Evolutionary conservation across 2,797 vertebrate species (phyloP).

Genomic region (Coracias cyanogaster): DNA sequence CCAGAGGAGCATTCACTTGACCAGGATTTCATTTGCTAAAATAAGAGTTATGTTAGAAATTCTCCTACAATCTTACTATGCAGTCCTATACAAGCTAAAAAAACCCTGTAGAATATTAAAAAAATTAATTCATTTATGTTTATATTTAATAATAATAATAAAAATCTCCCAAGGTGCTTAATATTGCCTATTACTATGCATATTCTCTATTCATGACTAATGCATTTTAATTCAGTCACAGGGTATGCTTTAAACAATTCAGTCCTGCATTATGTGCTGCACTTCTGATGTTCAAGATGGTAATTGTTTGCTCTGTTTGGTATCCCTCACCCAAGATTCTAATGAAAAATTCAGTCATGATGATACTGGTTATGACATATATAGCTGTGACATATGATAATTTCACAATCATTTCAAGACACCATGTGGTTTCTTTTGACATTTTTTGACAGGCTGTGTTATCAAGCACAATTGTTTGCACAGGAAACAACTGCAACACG

Average conservation of each 20-base stretch:
- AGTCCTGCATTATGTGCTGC: not conserved
- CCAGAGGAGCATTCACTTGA: not conserved
- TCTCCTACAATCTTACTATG: not conserved
- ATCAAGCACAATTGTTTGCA: slow-evolving; percentile 73
- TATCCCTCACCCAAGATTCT: not conserved
- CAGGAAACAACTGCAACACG: slow-evolving; percentile 62
- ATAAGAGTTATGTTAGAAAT: not conserved
- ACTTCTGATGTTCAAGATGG: slow-evolving; percentile 20
- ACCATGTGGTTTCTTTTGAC: slow-evolving; percentile 66
- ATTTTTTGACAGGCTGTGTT: slow-evolving; percentile 61
- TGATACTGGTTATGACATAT: slow-evolving; percentile 59
- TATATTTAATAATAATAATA: not conserved
- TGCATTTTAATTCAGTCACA: slow-evolving; percentile 22
- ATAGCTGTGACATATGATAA: slow-evolving; percentile 60
- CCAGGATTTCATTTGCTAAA: not conserved
- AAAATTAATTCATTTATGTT: not conserved
- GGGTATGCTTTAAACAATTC: slow-evolving; percentile 13
- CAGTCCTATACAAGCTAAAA: not conserved
- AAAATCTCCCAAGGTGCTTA: not conserved
- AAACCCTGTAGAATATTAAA: not conserved
- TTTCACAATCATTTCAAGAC: slow-evolving; percentile 64
- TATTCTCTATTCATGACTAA: not conserved
- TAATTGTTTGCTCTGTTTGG: slow-evolving; percentile 34
- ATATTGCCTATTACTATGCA: not conserved
- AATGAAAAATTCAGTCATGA: slow-evolving; percentile 52